Evolutionary conservation across 2,113 vertebrate genomes (phyloP), one percentile per base, ranked within the genome.

Genomic region (Heterochromis multidens): DNA sequence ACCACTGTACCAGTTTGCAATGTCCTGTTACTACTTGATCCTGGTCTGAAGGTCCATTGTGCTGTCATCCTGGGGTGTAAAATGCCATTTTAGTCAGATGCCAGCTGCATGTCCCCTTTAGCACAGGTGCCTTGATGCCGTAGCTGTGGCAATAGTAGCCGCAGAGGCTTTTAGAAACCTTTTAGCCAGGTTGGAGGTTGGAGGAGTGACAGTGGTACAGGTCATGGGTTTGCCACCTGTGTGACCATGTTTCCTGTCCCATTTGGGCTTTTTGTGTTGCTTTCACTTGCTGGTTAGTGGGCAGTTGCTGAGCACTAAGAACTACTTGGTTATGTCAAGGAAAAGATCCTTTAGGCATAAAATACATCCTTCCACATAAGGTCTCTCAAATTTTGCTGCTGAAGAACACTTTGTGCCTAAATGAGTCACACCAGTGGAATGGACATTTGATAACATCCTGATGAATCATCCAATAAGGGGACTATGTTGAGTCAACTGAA

Each of bases 371-470:
- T 49, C 16, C 16, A 29, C 14, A 29, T 49, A 2, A 72, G 25
- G 40, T 16, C 1, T 29, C 16, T 49, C 23, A 46, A 9, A 0
- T 0, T 70, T 3, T 49, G 65, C 9, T 49, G 65, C 23, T 49
- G 16, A 72, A 29, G 43, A 29, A 29, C 43, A 4, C 16, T 19
- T 72, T 49, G 25, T 49, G 19, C 40, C 67, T 72, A 72, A 12
- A 70, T 70, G 2, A 29, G 11, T 49, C 23, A 29, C 46, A 5
- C 65, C 40, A 49, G 65, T 49, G 16, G 23, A 2, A 2, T 49
- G 23, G 40, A 67, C 0, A 65, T 5, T 11, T 23, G 4, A 1
- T 3, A 1, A 1, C 16, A 46, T 1, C 23, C 63, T 27, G 14
- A 46, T 27, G n/a, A 70, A 19, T 70, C 65, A 46, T 27, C n/a